Evolutionary conservation across 2,797 vertebrate genomes (phyloP), one percentile per base, ranked within the genome.

Genomic region (Rhynchonycteris naso): DNA sequence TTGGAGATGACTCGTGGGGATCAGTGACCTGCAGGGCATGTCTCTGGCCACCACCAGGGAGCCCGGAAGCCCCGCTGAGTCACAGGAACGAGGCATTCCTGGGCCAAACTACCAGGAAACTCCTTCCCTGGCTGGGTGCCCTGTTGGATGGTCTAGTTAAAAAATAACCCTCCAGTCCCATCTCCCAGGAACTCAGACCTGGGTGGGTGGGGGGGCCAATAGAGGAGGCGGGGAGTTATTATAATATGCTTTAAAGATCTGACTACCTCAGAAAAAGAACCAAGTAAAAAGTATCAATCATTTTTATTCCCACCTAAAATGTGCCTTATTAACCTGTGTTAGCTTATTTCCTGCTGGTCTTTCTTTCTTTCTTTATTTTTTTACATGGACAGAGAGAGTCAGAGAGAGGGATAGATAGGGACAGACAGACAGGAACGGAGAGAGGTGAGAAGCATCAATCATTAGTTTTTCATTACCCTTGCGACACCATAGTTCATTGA

Each of bases 11-110:
- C 66, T 13, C 8, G 33, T 35, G 15, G 21, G 65, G 96, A 80
- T 93, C 95, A 84, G 30, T 83, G 89, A 76, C 97, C 90, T 76
- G 88, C 13, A 11, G 93, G 11, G 11, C 71, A 16, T 3, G 8
- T 19, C 68, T 95, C 58, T 6, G 2, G 88, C 63, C 38, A 1
- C 30, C 3, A 5, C 33, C 1, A 3, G 28, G 56, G 61, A 52
- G 43, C 76, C 88, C 19, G 5, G 87, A 52, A 75, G 58, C 58
- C 15, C 1, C 72, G 52, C 66, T 96, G 90, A 97, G 81, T 97
- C 96, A 97, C 35, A 11, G 38, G 65, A 79, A 56, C 1, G 38
- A 78, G 63, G 30, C 18, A 35, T 63, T 16, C 35, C 82, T 30
- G 28, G 33, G 43, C 71, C n/a, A 13, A 11, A 15, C 82, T 19